Conservation (phyloP, 1,140 invertebrate species). For the Epicauta chinensis region DNA sequence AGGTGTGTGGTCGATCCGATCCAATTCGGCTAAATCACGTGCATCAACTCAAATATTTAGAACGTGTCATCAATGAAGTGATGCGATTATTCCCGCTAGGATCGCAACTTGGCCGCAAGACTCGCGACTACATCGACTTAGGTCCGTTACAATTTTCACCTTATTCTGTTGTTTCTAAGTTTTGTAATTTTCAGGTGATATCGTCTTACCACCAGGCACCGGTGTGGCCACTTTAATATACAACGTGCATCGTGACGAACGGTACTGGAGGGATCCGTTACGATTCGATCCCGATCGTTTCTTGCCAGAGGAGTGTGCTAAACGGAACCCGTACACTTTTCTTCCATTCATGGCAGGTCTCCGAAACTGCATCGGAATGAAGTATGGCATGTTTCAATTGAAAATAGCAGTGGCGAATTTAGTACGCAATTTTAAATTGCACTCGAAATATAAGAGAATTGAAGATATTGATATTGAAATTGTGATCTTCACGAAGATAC, state of each 20-base stretch:
- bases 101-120: neutral
- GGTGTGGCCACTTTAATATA: neutral
- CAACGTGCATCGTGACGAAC: conserved; percentile 44
- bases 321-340: conserved; percentile 34
- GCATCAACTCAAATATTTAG: neutral
- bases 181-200: neutral
- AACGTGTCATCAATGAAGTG: neutral
- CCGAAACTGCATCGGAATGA: conserved; percentile 1
- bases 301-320: conserved; percentile 45
- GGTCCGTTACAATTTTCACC: neutral
- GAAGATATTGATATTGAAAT: no score
- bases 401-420: no score
- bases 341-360: neutral
- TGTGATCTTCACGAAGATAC: no score
- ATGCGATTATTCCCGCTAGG: neutral
- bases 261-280: conserved; percentile 54
- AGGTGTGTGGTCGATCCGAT: neutral
- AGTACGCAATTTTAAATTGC: no score
- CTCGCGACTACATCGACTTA: no score
- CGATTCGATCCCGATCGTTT: conserved; percentile 63
- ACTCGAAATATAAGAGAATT: no score
- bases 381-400: no score
- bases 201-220: neutral
- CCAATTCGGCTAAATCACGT: neutral
- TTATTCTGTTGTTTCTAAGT: neutral